Evolutionary conservation across 2,888 invertebrate genomes (phyloP).

Genomic region (Helobdella robusta): DNA sequence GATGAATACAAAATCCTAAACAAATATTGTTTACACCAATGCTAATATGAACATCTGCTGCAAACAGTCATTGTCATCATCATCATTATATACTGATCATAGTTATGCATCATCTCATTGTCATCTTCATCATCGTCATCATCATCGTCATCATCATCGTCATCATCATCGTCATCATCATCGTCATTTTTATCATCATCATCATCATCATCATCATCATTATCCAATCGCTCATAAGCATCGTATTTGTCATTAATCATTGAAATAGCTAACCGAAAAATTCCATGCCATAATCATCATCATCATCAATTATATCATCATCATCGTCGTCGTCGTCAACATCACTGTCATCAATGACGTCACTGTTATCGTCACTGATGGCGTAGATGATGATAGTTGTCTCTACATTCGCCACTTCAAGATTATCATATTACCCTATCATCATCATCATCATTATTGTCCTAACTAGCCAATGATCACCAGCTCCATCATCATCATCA

Average conservation of each 20-base stretch:
- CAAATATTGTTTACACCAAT: too few species aligned
- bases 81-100: neutral
- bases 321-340: too few species aligned
- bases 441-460: slow-evolving; percentile 2
- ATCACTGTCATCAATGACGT: neutral
- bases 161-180: slow-evolving; percentile 1
- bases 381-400: neutral
- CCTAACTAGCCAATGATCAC: neutral
- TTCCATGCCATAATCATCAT: neutral
- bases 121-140: slow-evolving; percentile 9
- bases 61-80: neutral
- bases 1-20: too few species aligned
- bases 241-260: too few species aligned
- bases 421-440: neutral
- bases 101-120: neutral
- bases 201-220: slow-evolving; percentile 1
- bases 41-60: too few species aligned
- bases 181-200: neutral
- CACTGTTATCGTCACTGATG: slow-evolving; percentile 1
- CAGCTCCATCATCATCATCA: neutral
- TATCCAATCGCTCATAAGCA: too few species aligned
- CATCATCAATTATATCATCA: neutral
- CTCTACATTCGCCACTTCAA: neutral
- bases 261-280: too few species aligned
- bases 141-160: slow-evolving; percentile 4